Evolutionary conservation across 2,113 vertebrate genomes (phyloP).

Genomic region (Larimichthys crocea): DNA sequence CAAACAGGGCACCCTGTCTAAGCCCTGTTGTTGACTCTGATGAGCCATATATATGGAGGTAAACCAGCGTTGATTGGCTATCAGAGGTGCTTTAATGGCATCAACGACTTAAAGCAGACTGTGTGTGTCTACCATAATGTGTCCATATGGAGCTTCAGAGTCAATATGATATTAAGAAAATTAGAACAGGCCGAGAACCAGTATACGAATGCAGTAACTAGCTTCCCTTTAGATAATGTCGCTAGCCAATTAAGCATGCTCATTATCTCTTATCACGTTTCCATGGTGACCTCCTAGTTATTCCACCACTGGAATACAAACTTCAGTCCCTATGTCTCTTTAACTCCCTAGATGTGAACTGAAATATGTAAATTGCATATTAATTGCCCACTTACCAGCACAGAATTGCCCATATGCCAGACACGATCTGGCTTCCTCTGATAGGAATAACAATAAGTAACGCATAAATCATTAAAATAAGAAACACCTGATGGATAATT

Average conservation of each 20-base stretch:
- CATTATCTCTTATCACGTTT: constrained; percentile 36
- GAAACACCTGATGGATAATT: constrained; percentile 59
- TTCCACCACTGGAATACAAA: constrained; percentile 19
- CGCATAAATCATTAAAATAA: constrained; percentile 36
- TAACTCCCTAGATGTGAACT: background rate
- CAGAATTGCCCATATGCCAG: constrained; percentile 10
- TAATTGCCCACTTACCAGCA: constrained; percentile 31
- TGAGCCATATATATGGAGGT: constrained; percentile 25
- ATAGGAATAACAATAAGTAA: constrained; percentile 33
- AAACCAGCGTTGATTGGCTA: constrained; percentile 48
- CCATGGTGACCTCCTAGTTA: constrained; percentile 40
- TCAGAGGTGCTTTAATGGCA: constrained; percentile 32
- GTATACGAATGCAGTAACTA: background rate
- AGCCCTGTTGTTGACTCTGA: constrained; percentile 43
- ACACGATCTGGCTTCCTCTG: background rate
- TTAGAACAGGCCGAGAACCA: constrained; percentile 18
- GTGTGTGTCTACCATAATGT: constrained; percentile 13
- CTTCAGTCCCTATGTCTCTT: constrained; percentile 17
- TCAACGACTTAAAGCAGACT: constrained; percentile 11
- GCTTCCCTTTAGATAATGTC: constrained; percentile 25
- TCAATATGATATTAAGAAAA: constrained; percentile 3
- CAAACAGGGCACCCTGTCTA: constrained; percentile 43
- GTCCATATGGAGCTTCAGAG: constrained; percentile 1
- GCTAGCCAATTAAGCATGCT: constrained; percentile 41
- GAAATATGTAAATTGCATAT: constrained; percentile 30